Evolutionary conservation across 2,797 vertebrate genomes (phyloP), one percentile per base, ranked within the genome.

Genomic region (Chromobotia macracanthus): DNA sequence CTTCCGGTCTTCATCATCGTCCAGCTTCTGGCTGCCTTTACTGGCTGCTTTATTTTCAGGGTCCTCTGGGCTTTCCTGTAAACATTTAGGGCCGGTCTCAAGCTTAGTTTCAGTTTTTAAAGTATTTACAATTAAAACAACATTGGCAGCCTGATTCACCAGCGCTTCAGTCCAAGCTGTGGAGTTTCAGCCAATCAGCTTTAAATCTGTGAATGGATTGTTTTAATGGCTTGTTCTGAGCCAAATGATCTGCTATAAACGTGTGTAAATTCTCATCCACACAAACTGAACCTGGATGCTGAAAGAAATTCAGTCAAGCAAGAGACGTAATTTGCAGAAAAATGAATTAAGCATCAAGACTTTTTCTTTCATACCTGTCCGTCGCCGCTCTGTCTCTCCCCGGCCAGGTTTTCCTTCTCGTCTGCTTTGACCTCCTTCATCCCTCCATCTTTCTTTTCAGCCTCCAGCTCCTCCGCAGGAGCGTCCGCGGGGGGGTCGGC

Each of bases 341-440:
- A 53, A 9, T 1, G 7, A n/a, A 53, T 18, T 51, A 8, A 8
- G 1, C 38, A 0, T 4, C 2, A 18, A 46, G 6, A 11, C 2
- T 50, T 16, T 78, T 53, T 51, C 25, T 13, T 3, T 28, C 91
- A 89, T 91, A 98, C 97, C 96, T 99, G 97, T 72, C 97, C 97
- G 0, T 99, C 97, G 0, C 97, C 97, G 18, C 97, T 99, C 77
- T 99, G 97, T 63, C 97, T 90, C 88, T 99, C 97, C 70, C 97
- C 97, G 0, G 96, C 94, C 18, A 96, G 91, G 21, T 95, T 90
- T 61, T 88, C 94, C 83, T 96, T 98, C 72, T 94, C 86, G 19
- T 96, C 95, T 0, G 87, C 75, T 80, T 97, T 97, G 82, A 92
- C 93, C 66, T 93, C 92, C 72, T 91, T 91, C 79, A 88, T 88